phyloP scores from a whole-genome alignment of 2,113 vertebrate genomes.

The Neodontobutis hainanensis region DNA sequence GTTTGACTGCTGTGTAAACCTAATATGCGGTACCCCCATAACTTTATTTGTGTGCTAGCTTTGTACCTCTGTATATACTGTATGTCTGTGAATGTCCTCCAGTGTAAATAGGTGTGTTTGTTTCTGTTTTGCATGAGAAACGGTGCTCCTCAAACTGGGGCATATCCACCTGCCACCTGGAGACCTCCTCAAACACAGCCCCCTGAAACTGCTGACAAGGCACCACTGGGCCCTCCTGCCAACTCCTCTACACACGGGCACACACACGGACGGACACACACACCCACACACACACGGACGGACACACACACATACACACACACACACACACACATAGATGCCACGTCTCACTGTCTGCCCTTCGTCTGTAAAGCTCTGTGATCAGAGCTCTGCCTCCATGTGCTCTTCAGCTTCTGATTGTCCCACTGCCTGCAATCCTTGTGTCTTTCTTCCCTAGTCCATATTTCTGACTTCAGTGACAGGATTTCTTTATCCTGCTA shows the following conservation, averaged over 20 bases:
- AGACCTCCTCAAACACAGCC: slow-evolving; percentile 55
- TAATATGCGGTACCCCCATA: no score
- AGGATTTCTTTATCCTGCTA: slow-evolving; percentile 36
- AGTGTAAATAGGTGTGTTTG: slow-evolving; percentile 6
- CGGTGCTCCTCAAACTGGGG: slow-evolving; percentile 44
- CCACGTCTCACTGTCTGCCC: slow-evolving; percentile 30
- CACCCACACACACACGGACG: neutral
- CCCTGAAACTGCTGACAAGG: slow-evolving; percentile 61
- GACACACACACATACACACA: slow-evolving; percentile 1
- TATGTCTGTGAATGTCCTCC: neutral
- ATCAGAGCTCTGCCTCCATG: slow-evolving; percentile 17
- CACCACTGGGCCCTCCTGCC: slow-evolving; percentile 37
- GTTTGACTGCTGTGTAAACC: slow-evolving; percentile 14
- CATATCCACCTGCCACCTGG: slow-evolving; percentile 63
- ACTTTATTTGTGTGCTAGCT: neutral
- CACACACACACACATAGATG: slow-evolving; percentile 13
- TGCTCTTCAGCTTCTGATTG: neutral
- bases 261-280: slow-evolving; percentile 36
- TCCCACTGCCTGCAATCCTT: slow-evolving; percentile 6
- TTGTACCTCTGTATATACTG: neutral
- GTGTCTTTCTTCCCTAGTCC: neutral
- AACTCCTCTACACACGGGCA: slow-evolving; percentile 21
- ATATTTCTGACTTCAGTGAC: slow-evolving; percentile 5
- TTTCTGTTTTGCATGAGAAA: slow-evolving; percentile 26
- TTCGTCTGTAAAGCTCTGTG: slow-evolving; percentile 46